These are phyloP conservation scores for Lagorchestes hirsutus DNA, from an alignment of 2,797 vertebrate species.

Conservation along the genomic window DNA sequence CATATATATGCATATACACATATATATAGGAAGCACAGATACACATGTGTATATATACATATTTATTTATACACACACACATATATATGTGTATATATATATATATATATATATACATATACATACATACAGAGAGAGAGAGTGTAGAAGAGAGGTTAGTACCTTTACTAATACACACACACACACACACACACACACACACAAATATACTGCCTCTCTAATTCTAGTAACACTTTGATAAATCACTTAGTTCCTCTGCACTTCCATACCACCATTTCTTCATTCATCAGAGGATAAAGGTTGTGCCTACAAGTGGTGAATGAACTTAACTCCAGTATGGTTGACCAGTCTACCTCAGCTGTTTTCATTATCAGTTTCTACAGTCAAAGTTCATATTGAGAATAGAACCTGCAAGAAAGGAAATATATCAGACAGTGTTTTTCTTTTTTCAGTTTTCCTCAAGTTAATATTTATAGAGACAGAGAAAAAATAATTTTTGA, in stretches of 20 bases:
- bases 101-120: too few relatives aligned
- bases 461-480: not conserved
- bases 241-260: not conserved
- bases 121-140: too few relatives aligned
- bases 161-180: too few relatives aligned
- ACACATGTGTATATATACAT: too few relatives aligned
- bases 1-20: too few relatives aligned
- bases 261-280: not conserved
- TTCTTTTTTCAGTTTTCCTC: not conserved
- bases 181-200: not conserved
- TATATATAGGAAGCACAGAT: too few relatives aligned
- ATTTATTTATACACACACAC: too few relatives aligned
- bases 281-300: not conserved
- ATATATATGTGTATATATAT: too few relatives aligned
- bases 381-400: not conserved
- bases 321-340: not conserved
- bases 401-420: conserved; percentile 5
- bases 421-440: not conserved
- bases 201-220: not conserved
- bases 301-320: not conserved
- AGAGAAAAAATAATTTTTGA: not conserved
- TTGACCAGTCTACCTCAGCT: not conserved
- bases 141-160: too few relatives aligned
- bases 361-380: not conserved
- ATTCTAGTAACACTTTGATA: not conserved